Evolutionary conservation across 2,888 invertebrate species (phyloP).

Genomic region (Acleris laterana): DNA sequence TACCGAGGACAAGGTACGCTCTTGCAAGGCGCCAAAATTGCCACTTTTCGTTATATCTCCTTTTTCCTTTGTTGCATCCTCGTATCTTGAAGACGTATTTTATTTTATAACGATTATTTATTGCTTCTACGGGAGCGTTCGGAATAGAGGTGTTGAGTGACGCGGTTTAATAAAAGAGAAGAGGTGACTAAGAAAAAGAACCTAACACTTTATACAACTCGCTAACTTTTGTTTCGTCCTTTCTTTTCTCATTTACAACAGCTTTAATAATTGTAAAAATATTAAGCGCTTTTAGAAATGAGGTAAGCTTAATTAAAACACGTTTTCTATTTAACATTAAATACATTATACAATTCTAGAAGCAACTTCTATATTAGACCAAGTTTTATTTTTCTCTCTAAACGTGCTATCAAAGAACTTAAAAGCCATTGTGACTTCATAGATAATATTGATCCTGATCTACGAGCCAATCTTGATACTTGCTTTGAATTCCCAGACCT

Average conservation of each 20-base stretch:
- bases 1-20: slow-evolving; percentile 54
- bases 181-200: slow-evolving; percentile 16
- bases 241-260: slow-evolving; percentile 10
- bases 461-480: slow-evolving; percentile 25
- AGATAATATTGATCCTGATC: slow-evolving; percentile 23
- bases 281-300: background rate
- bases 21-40: slow-evolving; percentile 69
- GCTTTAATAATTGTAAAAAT: slow-evolving; percentile 20
- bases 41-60: slow-evolving; percentile 69
- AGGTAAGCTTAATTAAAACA: background rate
- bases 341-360: background rate
- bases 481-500: slow-evolving; percentile 14
- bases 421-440: slow-evolving; percentile 5
- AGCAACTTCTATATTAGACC: background rate
- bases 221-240: slow-evolving; percentile 4
- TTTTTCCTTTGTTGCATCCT: slow-evolving; percentile 61
- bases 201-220: slow-evolving; percentile 14
- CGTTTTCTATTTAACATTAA: background rate
- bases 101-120: slow-evolving; percentile 60
- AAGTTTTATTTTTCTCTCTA: background rate
- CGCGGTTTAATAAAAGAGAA: slow-evolving; percentile 32
- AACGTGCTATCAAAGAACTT: background rate
- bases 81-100: slow-evolving; percentile 62
- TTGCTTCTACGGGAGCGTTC: slow-evolving; percentile 43
- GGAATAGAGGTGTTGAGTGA: slow-evolving; percentile 34